These are phyloP conservation scores for Drosophila ustulata DNA, from an alignment of 2,888 invertebrate genomes.

Conservation along the genomic window DNA sequence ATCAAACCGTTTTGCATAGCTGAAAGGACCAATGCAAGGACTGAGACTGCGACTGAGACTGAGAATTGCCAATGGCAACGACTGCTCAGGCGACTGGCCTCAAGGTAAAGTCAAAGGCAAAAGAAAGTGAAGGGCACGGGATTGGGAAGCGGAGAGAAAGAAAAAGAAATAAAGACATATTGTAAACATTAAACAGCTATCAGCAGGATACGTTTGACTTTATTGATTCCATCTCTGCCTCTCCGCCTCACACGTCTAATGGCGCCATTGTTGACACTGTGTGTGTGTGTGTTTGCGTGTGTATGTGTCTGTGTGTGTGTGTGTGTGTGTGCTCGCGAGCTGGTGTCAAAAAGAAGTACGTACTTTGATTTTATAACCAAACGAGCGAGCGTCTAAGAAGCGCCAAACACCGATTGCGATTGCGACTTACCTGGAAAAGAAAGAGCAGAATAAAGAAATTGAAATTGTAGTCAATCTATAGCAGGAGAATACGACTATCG, in stretches of 20 bases:
- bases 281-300: constrained; percentile 13
- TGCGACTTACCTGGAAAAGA: constrained; percentile 69
- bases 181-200: constrained; percentile 81
- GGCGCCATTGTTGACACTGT: constrained; percentile 40
- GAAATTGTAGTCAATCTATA: constrained; percentile 73
- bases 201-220: constrained; percentile 78
- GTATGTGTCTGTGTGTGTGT: constrained; percentile 14
- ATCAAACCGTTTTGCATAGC: constrained; percentile 72
- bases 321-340: constrained; percentile 11
- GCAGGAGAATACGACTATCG: constrained; percentile 21
- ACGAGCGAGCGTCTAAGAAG: constrained; percentile 55
- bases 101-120: constrained; percentile 77
- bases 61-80: constrained; percentile 34
- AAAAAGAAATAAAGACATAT: constrained; percentile 76
- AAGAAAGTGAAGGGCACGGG: constrained; percentile 11
- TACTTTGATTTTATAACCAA: constrained; percentile 78
- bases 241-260: constrained; percentile 48
- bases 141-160: not conserved
- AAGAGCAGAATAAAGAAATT: constrained; percentile 61
- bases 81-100: constrained; percentile 30
- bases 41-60: constrained; percentile 11
- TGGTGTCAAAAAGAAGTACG: constrained; percentile 71
- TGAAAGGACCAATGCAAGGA: constrained; percentile 10
- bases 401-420: constrained; percentile 38
- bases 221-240: constrained; percentile 72